Conservation (phyloP, 1,140 invertebrate species). For the Yoshiicerus persimilis region DNA sequence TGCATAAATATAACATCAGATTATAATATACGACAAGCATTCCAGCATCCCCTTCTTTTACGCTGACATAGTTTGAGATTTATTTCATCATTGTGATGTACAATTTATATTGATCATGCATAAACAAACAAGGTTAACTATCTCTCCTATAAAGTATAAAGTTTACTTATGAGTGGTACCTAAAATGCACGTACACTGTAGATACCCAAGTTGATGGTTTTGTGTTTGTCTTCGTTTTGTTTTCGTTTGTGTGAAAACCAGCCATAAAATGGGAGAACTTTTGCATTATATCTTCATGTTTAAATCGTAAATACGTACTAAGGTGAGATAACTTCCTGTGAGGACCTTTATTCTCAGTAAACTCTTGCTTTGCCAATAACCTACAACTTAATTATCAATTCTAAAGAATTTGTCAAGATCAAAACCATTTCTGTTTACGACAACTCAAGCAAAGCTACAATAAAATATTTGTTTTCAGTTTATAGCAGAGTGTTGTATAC, state of each 20-base stretch:
- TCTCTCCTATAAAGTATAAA: too few relatives aligned
- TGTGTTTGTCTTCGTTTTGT: not conserved
- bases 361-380: not conserved
- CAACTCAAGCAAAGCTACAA: not conserved
- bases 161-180: too few relatives aligned
- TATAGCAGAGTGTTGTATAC: not conserved
- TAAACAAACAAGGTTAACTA: not conserved
- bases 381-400: not conserved
- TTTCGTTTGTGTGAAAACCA: not conserved
- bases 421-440: not conserved
- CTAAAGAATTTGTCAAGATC: not conserved
- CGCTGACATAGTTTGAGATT: not conserved
- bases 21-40: not conserved
- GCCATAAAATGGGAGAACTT: not conserved
- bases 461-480: not conserved
- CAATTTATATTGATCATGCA: not conserved
- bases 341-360: not conserved
- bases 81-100: not conserved
- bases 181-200: too few relatives aligned
- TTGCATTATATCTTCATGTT: not conserved
- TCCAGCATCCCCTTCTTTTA: not conserved
- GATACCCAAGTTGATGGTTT: not conserved
- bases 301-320: too few relatives aligned
- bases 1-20: constrained; percentile 4
- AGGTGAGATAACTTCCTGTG: not conserved